Conservation (phyloP, 2,113 vertebrate species). For the Cyanistes caeruleus region DNA sequence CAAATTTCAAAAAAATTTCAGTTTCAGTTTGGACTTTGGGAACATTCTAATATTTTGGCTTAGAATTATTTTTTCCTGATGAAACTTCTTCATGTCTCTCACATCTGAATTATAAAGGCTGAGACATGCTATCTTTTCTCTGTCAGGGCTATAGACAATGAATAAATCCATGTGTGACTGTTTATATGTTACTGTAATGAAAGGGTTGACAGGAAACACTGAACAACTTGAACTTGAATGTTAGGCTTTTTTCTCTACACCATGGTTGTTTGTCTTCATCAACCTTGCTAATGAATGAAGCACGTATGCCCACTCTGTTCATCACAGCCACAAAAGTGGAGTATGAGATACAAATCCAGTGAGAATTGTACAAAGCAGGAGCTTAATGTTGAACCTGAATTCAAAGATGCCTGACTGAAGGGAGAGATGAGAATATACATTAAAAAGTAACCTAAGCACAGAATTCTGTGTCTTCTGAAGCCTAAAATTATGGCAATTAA, state of each 20-base stretch:
- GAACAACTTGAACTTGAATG: background rate
- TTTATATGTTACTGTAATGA: background rate
- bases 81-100: background rate
- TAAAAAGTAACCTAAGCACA: background rate
- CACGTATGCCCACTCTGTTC: background rate
- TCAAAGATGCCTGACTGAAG: background rate
- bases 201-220: background rate
- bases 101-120: background rate
- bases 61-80: background rate
- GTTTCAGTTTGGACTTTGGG: background rate
- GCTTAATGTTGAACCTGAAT: background rate
- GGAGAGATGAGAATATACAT: background rate
- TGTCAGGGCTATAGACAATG: background rate
- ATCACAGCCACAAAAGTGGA: background rate
- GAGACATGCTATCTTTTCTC: background rate
- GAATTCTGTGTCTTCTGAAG: background rate
- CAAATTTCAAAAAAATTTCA: accelerated
- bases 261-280: background rate
- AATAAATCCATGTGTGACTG: background rate
- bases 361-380: background rate
- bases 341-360: background rate
- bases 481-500: background rate
- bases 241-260: background rate
- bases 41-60: background rate
- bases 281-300: background rate